phyloP scores from a whole-genome alignment of 2,888 invertebrate species.

The Pachydiplax longipennis region DNA sequence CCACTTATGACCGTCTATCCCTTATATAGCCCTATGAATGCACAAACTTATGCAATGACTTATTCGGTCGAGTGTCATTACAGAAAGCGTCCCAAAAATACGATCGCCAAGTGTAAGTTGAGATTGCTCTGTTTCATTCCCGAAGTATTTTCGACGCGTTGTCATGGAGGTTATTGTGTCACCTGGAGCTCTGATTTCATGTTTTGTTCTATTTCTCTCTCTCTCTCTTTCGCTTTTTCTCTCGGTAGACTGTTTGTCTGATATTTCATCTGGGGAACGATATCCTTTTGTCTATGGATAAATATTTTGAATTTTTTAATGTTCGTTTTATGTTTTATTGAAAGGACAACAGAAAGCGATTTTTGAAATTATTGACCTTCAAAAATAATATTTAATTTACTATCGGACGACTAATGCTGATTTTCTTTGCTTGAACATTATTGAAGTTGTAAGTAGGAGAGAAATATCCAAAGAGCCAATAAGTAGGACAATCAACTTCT shows the following conservation, averaged over 20 bases:
- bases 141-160: background rate
- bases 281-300: background rate
- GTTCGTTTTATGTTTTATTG: too few relatives aligned
- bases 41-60: background rate
- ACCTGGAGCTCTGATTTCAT: background rate
- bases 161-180: constrained; percentile 13
- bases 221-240: background rate
- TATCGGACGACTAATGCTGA: too few relatives aligned
- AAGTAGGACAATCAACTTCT: too few relatives aligned
- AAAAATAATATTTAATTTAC: too few relatives aligned
- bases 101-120: constrained; percentile 8
- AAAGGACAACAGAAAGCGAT: too few relatives aligned
- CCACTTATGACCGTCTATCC: background rate
- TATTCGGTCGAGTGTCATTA: background rate
- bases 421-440: too few relatives aligned
- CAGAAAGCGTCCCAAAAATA: constrained; percentile 2
- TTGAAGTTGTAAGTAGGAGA: too few relatives aligned
- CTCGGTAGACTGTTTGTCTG: background rate
- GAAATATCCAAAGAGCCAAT: too few relatives aligned
- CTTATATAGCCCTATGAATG: background rate
- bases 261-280: background rate
- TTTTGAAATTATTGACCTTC: too few relatives aligned
- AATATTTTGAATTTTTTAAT: background rate
- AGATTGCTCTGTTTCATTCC: background rate
- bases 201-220: background rate